A percentile compares a stretch with the other conserved stretches of the same genome.
Evolutionary conservation across 2,888 invertebrate genomes (phyloP).

Genomic region (Seira ritae): DNA sequence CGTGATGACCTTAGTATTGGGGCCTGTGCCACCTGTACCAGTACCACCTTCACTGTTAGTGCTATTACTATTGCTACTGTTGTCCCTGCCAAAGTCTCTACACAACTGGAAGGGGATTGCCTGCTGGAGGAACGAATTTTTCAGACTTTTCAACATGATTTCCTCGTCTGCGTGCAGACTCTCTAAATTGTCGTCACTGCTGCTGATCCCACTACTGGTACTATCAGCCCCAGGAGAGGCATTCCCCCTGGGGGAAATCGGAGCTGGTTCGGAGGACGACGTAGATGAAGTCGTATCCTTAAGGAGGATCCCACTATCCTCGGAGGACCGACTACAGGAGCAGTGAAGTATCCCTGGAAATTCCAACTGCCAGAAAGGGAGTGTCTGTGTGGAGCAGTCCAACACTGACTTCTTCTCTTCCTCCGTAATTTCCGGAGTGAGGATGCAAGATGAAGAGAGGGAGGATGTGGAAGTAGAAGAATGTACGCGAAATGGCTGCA

Average conservation of each 20-base stretch:
- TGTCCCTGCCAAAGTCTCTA: constrained; percentile 35
- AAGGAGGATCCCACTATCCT: constrained; percentile 49
- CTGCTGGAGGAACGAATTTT: constrained; percentile 60
- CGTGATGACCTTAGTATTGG: constrained; percentile 23
- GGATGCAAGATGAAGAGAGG: constrained; percentile 51
- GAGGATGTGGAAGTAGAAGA: constrained; percentile 59
- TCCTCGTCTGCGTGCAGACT: constrained; percentile 58
- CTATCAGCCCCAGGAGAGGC: constrained; percentile 57
- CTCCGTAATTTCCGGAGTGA: constrained; percentile 16
- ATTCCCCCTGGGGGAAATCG: constrained; percentile 34
- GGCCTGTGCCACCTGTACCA: background rate
- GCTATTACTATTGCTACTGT: constrained; percentile 26
- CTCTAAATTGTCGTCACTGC: constrained; percentile 60
- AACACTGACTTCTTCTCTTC: background rate
- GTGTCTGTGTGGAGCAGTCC: constrained; percentile 43
- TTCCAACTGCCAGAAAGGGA: constrained; percentile 56
- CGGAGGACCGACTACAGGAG: constrained; percentile 38
- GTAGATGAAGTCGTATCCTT: constrained; percentile 20
- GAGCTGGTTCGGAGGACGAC: background rate
- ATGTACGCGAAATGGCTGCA: constrained; percentile 49
- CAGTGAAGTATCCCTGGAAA: constrained; percentile 54
- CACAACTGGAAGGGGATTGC: constrained; percentile 60
- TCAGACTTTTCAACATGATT: constrained; percentile 62
- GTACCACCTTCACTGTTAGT: background rate
- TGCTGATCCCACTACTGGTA: constrained; percentile 58